Evolutionary conservation across 2,113 vertebrate species (phyloP).

Genomic region (Thamnaconus septentrionalis): DNA sequence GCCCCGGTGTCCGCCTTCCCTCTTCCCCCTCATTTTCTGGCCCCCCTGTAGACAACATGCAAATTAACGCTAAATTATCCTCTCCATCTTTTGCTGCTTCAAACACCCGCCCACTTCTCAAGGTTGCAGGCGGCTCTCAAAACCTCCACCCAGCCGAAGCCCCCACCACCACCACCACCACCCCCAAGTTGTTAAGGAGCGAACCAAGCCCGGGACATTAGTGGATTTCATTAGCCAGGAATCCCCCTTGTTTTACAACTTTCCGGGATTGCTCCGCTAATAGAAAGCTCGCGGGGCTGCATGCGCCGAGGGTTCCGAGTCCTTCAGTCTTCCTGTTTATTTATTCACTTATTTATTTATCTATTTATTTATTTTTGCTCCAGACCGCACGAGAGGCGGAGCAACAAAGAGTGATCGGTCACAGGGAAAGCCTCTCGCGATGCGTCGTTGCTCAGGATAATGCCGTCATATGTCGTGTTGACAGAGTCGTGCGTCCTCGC

Average conservation of each 20-base stretch:
- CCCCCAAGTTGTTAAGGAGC: no score
- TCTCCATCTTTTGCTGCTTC: constrained; percentile 40
- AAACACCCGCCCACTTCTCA: constrained; percentile 16
- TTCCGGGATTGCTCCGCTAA: no score
- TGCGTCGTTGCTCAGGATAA: constrained; percentile 67
- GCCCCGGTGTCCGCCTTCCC: constrained; percentile 13
- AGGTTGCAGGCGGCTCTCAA: constrained; percentile 27
- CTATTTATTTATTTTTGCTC: no score
- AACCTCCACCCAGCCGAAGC: background rate
- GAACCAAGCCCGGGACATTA: no score
- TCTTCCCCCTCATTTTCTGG: background rate
- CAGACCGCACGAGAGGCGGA: constrained; percentile 19
- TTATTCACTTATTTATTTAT: no score
- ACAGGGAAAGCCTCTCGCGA: constrained; percentile 25
- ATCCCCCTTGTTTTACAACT: no score
- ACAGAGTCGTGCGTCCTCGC: constrained; percentile 59
- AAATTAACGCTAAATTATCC: constrained; percentile 63
- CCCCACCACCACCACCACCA: no score
- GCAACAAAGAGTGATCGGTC: constrained; percentile 40
- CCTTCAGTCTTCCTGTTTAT: no score
- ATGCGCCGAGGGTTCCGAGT: no score
- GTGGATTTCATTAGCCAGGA: no score
- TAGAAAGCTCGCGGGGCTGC: no score
- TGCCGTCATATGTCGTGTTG: constrained; percentile 69
- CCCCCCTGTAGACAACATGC: constrained; percentile 47